Evolutionary conservation across 2,797 vertebrate species (phyloP).

Genomic region (Acestrorhynchus altus): DNA sequence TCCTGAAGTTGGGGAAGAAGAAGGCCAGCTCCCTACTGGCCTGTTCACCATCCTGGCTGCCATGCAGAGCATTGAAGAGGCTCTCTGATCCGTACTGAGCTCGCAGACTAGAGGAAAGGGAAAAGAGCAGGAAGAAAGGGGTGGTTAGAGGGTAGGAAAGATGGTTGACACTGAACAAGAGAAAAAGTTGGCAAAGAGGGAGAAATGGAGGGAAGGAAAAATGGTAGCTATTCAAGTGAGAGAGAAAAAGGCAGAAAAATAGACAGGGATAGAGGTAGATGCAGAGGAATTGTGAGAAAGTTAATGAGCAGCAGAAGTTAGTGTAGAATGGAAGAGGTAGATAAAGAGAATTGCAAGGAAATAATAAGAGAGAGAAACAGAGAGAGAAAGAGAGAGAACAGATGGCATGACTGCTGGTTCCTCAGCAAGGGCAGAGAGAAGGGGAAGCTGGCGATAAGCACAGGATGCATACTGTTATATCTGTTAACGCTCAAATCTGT

Average conservation of each 20-base stretch:
- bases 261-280: not conserved
- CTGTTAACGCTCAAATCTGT: constrained; percentile 54
- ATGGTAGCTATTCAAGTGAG: no score
- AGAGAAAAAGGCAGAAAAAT: not conserved
- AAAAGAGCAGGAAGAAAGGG: not conserved
- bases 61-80: constrained; percentile 86
- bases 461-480: constrained; percentile 51
- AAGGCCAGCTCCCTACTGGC: constrained; percentile 85
- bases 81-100: constrained; percentile 86
- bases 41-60: constrained; percentile 79
- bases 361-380: not conserved
- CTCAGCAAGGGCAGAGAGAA: constrained; percentile 50
- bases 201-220: not conserved
- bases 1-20: constrained; percentile 85
- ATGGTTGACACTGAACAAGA: not conserved
- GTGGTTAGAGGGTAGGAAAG: not conserved
- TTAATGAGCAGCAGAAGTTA: constrained; percentile 59
- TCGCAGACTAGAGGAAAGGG: constrained; percentile 79
- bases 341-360: not conserved
- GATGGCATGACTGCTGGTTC: constrained; percentile 59
- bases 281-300: not conserved
- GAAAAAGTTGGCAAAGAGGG: not conserved
- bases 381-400: constrained; percentile 34
- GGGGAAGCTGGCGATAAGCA: constrained; percentile 48
- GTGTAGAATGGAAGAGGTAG: not conserved